Evolutionary conservation across 23 tunicate genomes (phyloP).

Genomic region (Halocynthia roretzi): DNA sequence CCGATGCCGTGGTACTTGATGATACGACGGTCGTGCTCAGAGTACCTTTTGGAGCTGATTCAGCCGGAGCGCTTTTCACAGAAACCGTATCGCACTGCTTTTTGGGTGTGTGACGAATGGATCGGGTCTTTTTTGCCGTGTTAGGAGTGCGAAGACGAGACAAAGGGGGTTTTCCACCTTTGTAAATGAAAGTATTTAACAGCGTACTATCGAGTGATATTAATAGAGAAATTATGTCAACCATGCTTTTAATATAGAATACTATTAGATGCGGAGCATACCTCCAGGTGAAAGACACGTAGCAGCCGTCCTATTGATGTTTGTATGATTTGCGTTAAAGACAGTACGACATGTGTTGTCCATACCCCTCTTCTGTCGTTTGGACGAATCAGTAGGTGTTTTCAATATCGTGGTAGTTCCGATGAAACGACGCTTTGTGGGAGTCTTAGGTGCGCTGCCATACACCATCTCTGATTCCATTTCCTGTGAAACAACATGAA

Average conservation of each 20-base stretch:
- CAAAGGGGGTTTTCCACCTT: slow-evolving; percentile 70
- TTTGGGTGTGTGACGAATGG: slow-evolving; percentile 6
- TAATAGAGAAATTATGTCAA: not conserved
- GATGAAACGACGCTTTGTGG: slow-evolving; percentile 67
- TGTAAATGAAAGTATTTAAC: slow-evolving; percentile 5
- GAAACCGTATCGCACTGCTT: slow-evolving; percentile 32
- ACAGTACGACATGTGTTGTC: slow-evolving; percentile 32
- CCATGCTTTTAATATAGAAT: not conserved
- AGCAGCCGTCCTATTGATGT: slow-evolving; percentile 43
- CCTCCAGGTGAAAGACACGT: slow-evolving; percentile 44
- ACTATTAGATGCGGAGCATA: not conserved
- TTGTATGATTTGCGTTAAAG: not conserved
- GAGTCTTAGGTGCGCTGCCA: slow-evolving; percentile 85
- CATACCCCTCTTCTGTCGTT: slow-evolving; percentile 31
- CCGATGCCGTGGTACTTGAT: slow-evolving; percentile 26
- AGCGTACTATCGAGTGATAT: not conserved
- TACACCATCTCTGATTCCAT: slow-evolving; percentile 66
- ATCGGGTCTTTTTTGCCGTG: slow-evolving; percentile 8
- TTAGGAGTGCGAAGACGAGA: slow-evolving; percentile 49
- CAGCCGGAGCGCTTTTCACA: slow-evolving; percentile 57
- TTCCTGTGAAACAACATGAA: slow-evolving; percentile 38
- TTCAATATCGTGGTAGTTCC: slow-evolving; percentile 70
- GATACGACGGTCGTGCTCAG: slow-evolving; percentile 88
- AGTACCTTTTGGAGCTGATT: not conserved
- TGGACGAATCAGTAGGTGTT: slow-evolving; percentile 61